These are phyloP conservation scores for Malurus alboscapulatus DNA, from an alignment of 2,113 vertebrate genomes.

Conservation along the genomic window DNA sequence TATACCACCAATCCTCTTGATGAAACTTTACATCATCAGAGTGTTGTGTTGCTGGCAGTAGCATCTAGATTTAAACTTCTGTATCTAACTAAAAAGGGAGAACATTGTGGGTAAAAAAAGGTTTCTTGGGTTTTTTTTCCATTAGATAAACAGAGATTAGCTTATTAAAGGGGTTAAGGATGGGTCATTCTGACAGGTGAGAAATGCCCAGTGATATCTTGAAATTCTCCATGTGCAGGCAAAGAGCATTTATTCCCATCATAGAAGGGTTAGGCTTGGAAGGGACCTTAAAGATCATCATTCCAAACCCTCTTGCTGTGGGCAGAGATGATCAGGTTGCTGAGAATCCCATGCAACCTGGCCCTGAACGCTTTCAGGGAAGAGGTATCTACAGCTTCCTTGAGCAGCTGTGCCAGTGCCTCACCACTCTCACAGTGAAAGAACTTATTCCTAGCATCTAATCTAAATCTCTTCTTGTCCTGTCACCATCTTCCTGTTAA, in stretches of 20 bases:
- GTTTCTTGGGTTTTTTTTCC: background rate
- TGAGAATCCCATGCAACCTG: background rate
- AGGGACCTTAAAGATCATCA: background rate
- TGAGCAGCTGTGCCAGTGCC: background rate
- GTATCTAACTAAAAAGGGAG: background rate
- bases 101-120: background rate
- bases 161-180: background rate
- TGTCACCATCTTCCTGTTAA: background rate
- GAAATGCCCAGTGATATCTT: background rate
- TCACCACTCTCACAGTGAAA: background rate
- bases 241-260: background rate
- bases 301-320: background rate
- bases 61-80: background rate
- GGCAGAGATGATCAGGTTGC: background rate
- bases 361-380: background rate
- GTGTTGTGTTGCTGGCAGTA: background rate
- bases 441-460: background rate
- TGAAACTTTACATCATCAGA: background rate
- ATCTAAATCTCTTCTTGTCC: background rate
- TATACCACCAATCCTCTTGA: background rate
- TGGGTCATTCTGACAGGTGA: background rate
- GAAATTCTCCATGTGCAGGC: background rate
- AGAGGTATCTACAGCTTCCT: background rate
- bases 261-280: background rate
- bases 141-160: background rate